Evolutionary conservation across 2,113 vertebrate species (phyloP).

Genomic region (Lathamus discolor): DNA sequence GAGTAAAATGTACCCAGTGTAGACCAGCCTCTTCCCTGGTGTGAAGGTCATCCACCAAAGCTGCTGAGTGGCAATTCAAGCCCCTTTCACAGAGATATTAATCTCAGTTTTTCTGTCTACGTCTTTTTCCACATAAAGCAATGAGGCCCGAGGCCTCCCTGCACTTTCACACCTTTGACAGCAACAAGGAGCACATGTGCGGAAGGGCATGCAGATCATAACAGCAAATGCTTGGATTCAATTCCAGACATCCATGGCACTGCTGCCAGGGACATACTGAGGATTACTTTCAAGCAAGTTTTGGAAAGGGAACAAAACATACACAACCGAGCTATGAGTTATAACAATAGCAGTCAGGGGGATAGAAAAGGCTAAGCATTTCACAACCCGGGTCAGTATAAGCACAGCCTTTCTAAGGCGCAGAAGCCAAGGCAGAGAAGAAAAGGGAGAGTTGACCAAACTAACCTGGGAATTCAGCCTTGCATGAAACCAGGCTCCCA

Average conservation of each 20-base stretch:
- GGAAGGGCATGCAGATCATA: background rate
- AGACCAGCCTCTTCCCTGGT: background rate
- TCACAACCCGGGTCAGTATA: background rate
- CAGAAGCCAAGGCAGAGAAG: background rate
- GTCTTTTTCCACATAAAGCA: background rate
- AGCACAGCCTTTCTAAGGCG: background rate
- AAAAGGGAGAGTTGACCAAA: background rate
- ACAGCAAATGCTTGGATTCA: background rate
- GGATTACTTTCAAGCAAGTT: background rate
- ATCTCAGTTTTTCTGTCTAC: background rate
- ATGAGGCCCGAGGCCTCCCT: rapidly evolving
- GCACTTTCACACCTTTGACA: background rate
- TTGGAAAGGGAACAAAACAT: background rate
- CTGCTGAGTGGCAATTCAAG: background rate
- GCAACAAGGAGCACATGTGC: rapidly evolving
- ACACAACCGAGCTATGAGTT: background rate
- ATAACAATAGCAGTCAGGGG: background rate
- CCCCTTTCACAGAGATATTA: background rate
- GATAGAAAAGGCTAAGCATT: background rate
- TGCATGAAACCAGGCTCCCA: background rate
- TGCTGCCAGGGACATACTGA: background rate
- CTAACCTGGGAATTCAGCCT: background rate
- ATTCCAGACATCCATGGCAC: background rate
- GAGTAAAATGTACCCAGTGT: background rate
- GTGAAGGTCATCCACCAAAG: background rate